phyloP scores from a whole-genome alignment of 2,888 invertebrate species.

The Eilema caniola region DNA sequence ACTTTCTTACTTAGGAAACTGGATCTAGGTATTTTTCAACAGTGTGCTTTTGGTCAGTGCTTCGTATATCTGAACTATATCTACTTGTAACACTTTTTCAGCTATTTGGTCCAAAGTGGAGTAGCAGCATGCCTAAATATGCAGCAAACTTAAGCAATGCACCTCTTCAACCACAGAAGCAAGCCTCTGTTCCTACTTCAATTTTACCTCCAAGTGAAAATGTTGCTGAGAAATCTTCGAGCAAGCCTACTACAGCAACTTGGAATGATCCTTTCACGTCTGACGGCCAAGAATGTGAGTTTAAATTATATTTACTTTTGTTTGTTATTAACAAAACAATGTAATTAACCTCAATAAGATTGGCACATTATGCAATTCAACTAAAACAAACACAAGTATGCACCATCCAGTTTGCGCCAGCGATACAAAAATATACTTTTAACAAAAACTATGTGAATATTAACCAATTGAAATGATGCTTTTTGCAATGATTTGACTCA shows the following conservation, averaged over 20 bases:
- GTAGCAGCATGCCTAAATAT: constrained; percentile 93
- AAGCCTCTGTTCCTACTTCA: constrained; percentile 73
- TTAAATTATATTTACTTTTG: constrained; percentile 21
- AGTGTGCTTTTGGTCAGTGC: not conserved
- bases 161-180: constrained; percentile 92
- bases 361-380: constrained; percentile 48
- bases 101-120: constrained; percentile 94
- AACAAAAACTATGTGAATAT: constrained; percentile 29
- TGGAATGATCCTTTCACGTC: constrained; percentile 80
- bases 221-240: constrained; percentile 58
- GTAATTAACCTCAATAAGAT: constrained; percentile 33
- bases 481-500: constrained; percentile 52
- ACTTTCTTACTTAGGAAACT: too few species aligned
- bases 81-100: constrained; percentile 65
- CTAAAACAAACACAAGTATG: constrained; percentile 42
- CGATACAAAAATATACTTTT: constrained; percentile 24
- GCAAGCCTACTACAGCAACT: constrained; percentile 53
- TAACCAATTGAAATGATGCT: constrained; percentile 33
- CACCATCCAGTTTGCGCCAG: constrained; percentile 43
- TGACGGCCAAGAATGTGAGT: constrained; percentile 84
- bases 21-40: not conserved
- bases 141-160: constrained; percentile 94
- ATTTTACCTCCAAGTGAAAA: constrained; percentile 55
- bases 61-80: not conserved
- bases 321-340: constrained; percentile 26